Conservation (phyloP, 2,888 invertebrate genomes). For the Lasius fuliginosus region DNA sequence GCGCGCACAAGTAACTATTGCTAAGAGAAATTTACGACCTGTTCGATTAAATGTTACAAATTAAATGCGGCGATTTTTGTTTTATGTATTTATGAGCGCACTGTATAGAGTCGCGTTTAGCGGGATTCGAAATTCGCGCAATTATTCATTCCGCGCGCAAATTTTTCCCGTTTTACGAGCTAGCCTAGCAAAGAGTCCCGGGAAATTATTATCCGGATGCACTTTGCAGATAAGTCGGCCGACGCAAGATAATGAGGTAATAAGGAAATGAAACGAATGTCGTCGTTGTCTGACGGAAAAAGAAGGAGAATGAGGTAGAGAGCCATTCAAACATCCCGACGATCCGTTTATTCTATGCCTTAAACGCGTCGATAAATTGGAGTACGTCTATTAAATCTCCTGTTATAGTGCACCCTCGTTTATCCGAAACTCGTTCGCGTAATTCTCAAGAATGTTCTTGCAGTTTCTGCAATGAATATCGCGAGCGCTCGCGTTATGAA, state of each 20-base stretch:
- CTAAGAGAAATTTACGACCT: neutral
- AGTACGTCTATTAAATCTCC: constrained; percentile 52
- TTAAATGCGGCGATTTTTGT: neutral
- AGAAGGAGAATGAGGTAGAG: constrained; percentile 3
- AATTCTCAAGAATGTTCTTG: constrained; percentile 13
- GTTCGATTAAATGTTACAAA: neutral
- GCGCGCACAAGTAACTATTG: neutral
- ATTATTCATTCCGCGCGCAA: constrained; percentile 26
- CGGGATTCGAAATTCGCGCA: constrained; percentile 1
- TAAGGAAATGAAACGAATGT: constrained; percentile 62
- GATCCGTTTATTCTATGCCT: constrained; percentile 51
- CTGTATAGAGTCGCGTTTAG: constrained; percentile 5
- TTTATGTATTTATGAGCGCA: too few species aligned
- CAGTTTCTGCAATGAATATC: neutral
- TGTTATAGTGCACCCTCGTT: constrained; percentile 36
- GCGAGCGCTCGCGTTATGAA: neutral
- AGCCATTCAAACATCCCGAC: constrained; percentile 44
- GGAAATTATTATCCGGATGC: constrained; percentile 56
- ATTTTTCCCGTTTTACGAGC: constrained; percentile 42
- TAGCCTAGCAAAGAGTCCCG: constrained; percentile 32
- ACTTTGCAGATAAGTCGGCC: constrained; percentile 42
- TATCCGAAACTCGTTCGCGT: constrained; percentile 22
- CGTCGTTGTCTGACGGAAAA: constrained; percentile 21
- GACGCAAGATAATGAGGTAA: constrained; percentile 59
- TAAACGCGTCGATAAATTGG: constrained; percentile 55